Evolutionary conservation across 2,797 vertebrate genomes (phyloP).

Genomic region (Malurus leucopterus): DNA sequence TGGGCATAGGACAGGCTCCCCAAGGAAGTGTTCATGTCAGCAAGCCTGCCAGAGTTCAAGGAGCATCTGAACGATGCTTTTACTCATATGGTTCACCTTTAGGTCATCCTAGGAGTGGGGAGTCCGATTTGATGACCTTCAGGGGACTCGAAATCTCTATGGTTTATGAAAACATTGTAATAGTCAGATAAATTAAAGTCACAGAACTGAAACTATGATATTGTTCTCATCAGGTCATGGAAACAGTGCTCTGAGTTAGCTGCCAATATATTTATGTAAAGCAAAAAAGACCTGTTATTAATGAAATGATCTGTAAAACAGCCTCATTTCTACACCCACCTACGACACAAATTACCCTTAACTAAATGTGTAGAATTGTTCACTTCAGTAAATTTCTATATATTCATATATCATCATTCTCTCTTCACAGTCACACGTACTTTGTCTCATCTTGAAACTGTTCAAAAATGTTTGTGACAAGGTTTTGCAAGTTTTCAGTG

Average conservation of each 20-base stretch:
- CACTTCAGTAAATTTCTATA: background rate
- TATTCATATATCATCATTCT: background rate
- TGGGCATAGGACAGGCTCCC: background rate
- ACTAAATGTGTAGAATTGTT: accelerated
- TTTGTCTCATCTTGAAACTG: background rate
- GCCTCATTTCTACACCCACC: background rate
- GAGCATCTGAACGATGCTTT: background rate
- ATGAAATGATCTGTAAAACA: background rate
- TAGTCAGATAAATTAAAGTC: background rate
- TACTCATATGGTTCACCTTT: background rate
- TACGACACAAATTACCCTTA: background rate
- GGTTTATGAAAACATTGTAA: background rate
- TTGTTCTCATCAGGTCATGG: background rate
- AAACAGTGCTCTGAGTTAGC: background rate
- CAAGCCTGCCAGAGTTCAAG: background rate
- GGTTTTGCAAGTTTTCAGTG: background rate
- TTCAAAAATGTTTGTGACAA: background rate
- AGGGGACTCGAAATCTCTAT: background rate
- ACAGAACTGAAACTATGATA: background rate
- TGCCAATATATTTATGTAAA: background rate
- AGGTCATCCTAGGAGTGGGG: background rate
- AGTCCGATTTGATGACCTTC: accelerated
- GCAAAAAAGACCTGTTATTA: background rate
- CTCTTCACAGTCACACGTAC: background rate
- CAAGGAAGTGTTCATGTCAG: background rate